These are phyloP conservation scores for Speoplatyrhinus poulsoni DNA, from an alignment of 2,113 vertebrate genomes.

Conservation along the genomic window DNA sequence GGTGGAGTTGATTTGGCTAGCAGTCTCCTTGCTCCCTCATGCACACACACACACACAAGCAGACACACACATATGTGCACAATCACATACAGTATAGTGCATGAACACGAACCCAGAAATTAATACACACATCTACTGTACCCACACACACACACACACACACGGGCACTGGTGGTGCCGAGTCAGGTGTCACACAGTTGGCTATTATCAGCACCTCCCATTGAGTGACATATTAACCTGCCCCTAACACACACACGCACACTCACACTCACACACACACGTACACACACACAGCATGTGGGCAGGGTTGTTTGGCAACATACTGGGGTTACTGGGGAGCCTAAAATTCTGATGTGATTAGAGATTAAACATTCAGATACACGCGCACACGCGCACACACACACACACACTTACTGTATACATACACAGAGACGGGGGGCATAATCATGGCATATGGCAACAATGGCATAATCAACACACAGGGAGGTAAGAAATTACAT, in stretches of 20 bases:
- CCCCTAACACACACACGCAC: slow-evolving; percentile 6
- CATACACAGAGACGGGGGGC: neutral
- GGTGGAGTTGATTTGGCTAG: slow-evolving; percentile 41
- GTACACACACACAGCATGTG: slow-evolving; percentile 15
- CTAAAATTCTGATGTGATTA: slow-evolving; percentile 1
- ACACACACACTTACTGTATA: neutral
- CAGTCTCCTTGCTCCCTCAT: neutral
- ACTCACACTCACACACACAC: slow-evolving; percentile 6
- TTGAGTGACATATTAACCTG: slow-evolving; percentile 60
- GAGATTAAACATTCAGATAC: neutral
- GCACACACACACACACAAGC: slow-evolving; percentile 6
- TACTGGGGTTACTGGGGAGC: neutral
- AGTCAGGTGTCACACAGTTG: slow-evolving; percentile 51
- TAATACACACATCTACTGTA: too few relatives aligned
- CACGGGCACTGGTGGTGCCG: slow-evolving; percentile 32
- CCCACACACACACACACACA: slow-evolving; percentile 2
- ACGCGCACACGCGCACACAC: neutral
- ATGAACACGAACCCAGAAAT: too few relatives aligned
- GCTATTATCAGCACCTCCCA: slow-evolving; percentile 44
- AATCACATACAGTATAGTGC: too few relatives aligned
- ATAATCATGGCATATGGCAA: too few relatives aligned
- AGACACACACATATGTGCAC: neutral
- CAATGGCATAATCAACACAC: slow-evolving; percentile 45
- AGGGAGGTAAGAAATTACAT: slow-evolving; percentile 30
- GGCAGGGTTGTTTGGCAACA: neutral